phyloP scores from a whole-genome alignment of 1,140 invertebrate genomes.

The Trinorchestia longiramus region DNA sequence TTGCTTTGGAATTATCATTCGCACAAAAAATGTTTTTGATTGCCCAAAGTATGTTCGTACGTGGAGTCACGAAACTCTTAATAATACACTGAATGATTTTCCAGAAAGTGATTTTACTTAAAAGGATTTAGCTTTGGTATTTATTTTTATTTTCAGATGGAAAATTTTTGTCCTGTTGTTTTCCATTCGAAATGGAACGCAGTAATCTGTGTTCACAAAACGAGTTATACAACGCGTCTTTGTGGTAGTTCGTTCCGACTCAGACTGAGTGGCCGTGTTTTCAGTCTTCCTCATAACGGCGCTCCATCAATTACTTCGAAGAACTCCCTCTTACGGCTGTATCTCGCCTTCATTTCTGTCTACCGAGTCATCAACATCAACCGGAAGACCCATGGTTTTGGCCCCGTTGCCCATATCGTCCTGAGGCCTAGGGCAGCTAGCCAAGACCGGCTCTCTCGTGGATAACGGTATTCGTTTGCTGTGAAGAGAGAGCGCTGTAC shows the following conservation, averaged over 20 bases:
- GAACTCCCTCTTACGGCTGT: not conserved
- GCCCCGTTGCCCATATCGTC: conserved; percentile 32
- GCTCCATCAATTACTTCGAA: not conserved
- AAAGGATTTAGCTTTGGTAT: not conserved
- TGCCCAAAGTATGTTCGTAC: not conserved
- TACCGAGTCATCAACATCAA: not conserved
- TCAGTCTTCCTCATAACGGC: not conserved
- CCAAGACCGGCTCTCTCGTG: not conserved
- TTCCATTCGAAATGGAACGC: not conserved
- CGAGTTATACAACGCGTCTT: not conserved
- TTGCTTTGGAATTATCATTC: not conserved
- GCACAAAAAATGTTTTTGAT: not conserved
- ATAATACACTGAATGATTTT: too few species aligned
- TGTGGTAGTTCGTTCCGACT: not conserved
- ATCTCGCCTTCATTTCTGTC: not conserved
- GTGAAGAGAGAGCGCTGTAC: not conserved
- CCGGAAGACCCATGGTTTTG: not conserved
- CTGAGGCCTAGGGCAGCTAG: not conserved
- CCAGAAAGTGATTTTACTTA: too few species aligned
- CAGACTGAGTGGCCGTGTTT: not conserved
- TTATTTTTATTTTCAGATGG: not conserved
- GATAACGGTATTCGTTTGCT: not conserved
- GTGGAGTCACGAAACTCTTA: not conserved
- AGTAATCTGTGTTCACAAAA: not conserved
- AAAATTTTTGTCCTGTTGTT: not conserved